Percentiles rank a stretch among this genome's conserved stretches.
These are phyloP conservation scores for Leiothrix lutea DNA, from an alignment of 2,113 vertebrate genomes.

Conservation along the genomic window DNA sequence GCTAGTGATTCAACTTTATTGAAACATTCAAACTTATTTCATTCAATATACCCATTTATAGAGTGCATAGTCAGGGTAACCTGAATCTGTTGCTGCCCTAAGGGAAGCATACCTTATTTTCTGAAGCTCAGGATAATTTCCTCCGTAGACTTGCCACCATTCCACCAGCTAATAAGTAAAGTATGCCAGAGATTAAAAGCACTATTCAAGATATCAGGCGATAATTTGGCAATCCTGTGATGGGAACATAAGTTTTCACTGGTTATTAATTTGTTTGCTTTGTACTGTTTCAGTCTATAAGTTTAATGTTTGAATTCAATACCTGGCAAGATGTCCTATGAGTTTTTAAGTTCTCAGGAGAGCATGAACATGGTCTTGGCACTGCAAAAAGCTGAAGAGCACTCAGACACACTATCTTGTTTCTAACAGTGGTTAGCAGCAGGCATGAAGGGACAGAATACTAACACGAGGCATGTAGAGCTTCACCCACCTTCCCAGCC, in stretches of 20 bases:
- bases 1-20: not conserved
- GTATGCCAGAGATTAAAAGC: constrained; percentile 31
- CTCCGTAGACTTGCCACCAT: not conserved
- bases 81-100: not conserved
- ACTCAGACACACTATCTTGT: not conserved
- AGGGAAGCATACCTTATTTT: constrained; percentile 36
- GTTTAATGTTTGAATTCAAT: not conserved
- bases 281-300: not conserved
- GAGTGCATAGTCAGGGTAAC: not conserved
- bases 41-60: constrained; percentile 2
- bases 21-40: not conserved
- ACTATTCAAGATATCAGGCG: not conserved
- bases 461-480: not conserved
- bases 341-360: not conserved
- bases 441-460: not conserved
- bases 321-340: not conserved
- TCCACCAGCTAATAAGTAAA: constrained; percentile 18
- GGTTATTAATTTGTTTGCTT: constrained; percentile 20
- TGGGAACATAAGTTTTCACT: not conserved
- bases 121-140: constrained; percentile 48
- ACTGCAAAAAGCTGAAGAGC: not conserved
- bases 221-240: constrained; percentile 39
- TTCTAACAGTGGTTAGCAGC: not conserved
- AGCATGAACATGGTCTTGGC: not conserved
- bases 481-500: not conserved